Evolutionary conservation across 2,888 invertebrate genomes (phyloP), one percentile per base, ranked within the genome.

Genomic region (Cephonodes hylas): DNA sequence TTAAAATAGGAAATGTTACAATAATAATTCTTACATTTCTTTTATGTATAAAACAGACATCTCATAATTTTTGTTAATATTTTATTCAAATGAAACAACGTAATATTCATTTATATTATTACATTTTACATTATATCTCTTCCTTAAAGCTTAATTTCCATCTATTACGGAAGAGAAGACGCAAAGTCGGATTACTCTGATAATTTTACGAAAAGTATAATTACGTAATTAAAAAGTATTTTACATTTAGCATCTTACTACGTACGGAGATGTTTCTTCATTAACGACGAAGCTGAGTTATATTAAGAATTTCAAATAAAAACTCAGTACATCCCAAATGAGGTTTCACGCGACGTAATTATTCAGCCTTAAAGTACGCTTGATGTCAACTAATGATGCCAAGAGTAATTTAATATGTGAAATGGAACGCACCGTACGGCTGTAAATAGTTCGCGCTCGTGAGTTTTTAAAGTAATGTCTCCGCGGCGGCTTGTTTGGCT

Each of bases 401-500:
- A 18, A 15, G 10, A 27, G 18, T 53, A 31, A 53, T 53, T 27
- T 31, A 53, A 53, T 53, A 53, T 53, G 10, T 53, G 27, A 31
- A 53, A 53, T 53, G 31, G 53, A 53, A 53, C 53, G 23, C 31
- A 45, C 5, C 15, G 7, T 31, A 18, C 23, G 7, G 25, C 7
- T 42, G 31, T n/a, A 53, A 20, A 61, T 42, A 20, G 22, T 60
- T 23, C 25, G 48, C 27, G 59, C 45, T 60, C 58, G 31, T 59
- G 44, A 63, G 64, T 63, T 46, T 53, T 46, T 61, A 62, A 48
- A 62, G 64, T 56, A 63, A 59, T 61, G 67, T 64, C 63, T 70
- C 63, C 38, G 38, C 38, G 38, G 59, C 67, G 60, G 65, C 53
- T 61, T 58, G 63, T 61, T 62, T 60, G 61, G 58, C 63, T 70